phyloP scores from a whole-genome alignment of 92 coral and sea anemone genomes.

The Porites rus region DNA sequence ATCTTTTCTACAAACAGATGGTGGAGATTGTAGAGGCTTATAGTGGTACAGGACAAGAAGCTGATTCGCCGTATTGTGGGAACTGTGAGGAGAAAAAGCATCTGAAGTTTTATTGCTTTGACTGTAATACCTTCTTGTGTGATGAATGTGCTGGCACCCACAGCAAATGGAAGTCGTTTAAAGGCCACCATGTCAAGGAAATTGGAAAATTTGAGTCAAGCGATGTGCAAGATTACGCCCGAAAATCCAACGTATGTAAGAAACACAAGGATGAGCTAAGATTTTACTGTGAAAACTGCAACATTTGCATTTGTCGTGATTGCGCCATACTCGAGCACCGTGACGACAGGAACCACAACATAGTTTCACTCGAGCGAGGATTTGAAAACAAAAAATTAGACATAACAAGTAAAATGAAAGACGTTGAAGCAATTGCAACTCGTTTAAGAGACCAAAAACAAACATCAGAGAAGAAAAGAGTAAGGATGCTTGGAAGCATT shows the following conservation, averaged over 20 bases:
- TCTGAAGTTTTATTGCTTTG: slow-evolving; percentile 20
- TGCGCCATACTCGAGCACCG: slow-evolving; percentile 61
- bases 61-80: not conserved
- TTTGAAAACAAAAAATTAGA: slow-evolving; percentile 17
- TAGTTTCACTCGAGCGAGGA: slow-evolving; percentile 13
- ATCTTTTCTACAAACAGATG: slow-evolving; percentile 32
- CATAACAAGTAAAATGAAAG: not conserved
- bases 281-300: slow-evolving; percentile 53
- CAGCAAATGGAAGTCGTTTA: not conserved
- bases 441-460: not conserved
- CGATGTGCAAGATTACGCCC: slow-evolving; percentile 30
- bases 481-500: slow-evolving; percentile 5
- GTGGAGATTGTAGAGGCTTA: slow-evolving; percentile 31
- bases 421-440: not conserved
- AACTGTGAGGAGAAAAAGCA: slow-evolving; percentile 14
- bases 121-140: slow-evolving; percentile 21
- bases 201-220: slow-evolving; percentile 24
- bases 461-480: not conserved
- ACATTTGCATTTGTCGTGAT: slow-evolving; percentile 55
- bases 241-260: slow-evolving; percentile 22
- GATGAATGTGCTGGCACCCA: not conserved
- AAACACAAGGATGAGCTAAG: slow-evolving; percentile 41
- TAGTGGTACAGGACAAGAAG: slow-evolving; percentile 14
- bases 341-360: slow-evolving; percentile 28
- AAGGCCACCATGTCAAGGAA: slow-evolving; percentile 12